Evolutionary conservation across 2,888 invertebrate species (phyloP).

Genomic region (Cetonia aurata): DNA sequence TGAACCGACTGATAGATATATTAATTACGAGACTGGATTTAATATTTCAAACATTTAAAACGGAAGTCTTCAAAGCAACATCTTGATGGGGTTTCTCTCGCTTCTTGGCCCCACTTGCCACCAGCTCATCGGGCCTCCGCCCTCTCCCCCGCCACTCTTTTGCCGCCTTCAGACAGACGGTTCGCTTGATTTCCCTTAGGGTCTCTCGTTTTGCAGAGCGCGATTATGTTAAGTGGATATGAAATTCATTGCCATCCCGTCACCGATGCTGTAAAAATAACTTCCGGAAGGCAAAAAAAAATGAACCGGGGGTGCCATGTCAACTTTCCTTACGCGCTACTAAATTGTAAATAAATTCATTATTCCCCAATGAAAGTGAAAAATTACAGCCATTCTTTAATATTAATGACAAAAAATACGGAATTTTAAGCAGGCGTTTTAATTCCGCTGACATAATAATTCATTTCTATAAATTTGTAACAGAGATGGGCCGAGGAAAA

Average conservation of each 20-base stretch:
- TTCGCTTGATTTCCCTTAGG: conserved; percentile 65
- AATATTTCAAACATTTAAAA: conserved; percentile 51
- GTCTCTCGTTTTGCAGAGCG: conserved; percentile 63
- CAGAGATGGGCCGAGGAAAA: no score
- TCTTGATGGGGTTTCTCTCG: conserved; percentile 58
- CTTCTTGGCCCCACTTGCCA: conserved; percentile 60
- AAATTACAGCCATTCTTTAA: conserved; percentile 44
- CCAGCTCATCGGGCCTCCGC: conserved; percentile 51
- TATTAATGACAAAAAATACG: conserved; percentile 33
- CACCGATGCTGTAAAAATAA: conserved; percentile 47
- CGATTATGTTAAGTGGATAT: conserved; percentile 66
- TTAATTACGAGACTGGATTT: conserved; percentile 30
- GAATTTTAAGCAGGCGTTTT: conserved; percentile 42
- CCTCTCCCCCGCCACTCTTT: conserved; percentile 55
- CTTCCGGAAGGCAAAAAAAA: conserved; percentile 33
- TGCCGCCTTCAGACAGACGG: conserved; percentile 52
- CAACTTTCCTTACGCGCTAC: conserved; percentile 39
- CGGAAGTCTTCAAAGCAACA: conserved; percentile 58
- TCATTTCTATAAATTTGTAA: conserved; percentile 35
- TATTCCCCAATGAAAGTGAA: conserved; percentile 41
- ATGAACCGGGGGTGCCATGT: conserved; percentile 29
- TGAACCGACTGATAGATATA: conserved; percentile 32
- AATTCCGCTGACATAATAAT: conserved; percentile 34
- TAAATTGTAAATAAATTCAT: conserved; percentile 47
- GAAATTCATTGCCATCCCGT: conserved; percentile 62